Evolutionary conservation across 2,888 invertebrate genomes (phyloP), one percentile per base, ranked within the genome.

Genomic region (Melieria omissa): DNA sequence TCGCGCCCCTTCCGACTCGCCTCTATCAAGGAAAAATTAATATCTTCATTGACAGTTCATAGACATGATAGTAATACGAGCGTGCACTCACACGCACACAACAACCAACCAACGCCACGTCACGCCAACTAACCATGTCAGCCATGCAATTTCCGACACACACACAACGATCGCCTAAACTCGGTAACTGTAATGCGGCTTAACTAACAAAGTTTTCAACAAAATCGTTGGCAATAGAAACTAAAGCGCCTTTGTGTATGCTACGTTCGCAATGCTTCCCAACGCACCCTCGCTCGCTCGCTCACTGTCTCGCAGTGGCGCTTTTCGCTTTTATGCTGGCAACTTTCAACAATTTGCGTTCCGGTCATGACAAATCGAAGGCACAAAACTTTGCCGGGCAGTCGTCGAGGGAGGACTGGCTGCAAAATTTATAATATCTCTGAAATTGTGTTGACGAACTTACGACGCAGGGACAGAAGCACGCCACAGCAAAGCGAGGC

Each of bases 301-400:
- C 29, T 29, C 2, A 29, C 29, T 29, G 29, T 29, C 29, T 29
- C 29, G 29, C 29, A 29, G 29, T 29, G 29, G 29, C 29, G 29
- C 29, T 14, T 67, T 60, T 60, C 41, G 46, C 41, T 52, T n/a
- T 5, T 52, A 52, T 52, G 52, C 29, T 29, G 52, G 9, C 45
- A 66, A 66, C 66, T 66, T 66, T 55, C 47, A 55, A 66, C 66
- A 57, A 60, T 67, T 58, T 60, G 67, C 60, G 60, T 67, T 60
- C 29, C 14, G 67, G 67, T 58, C 67, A 60, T 67, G 60, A 60
- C 16, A 67, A 67, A 67, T 67, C 67, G 67, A 67, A 67, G 67
- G 14, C 45, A 10, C 45, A 47, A 62, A 58, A 57, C 29, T 29
- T 29, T 3, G 29, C 29, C 29, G 29, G 29, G 29, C 29, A 52